phyloP scores from a whole-genome alignment of 2,797 vertebrate genomes.

The Peromyscus attwateri region DNA sequence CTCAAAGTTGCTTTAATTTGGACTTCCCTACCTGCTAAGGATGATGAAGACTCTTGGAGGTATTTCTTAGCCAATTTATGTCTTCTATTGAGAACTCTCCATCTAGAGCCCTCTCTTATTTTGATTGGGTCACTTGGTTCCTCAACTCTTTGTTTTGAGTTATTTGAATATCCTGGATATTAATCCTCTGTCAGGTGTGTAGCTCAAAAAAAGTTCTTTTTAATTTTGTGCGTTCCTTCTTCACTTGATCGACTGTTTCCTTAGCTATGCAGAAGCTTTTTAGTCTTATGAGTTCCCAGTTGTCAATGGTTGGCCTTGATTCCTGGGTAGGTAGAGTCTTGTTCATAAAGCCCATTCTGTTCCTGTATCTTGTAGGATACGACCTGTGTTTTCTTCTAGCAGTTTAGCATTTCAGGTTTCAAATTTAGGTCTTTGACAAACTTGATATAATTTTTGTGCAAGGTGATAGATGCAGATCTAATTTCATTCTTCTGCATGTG shows the following conservation, averaged over 20 bases:
- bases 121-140: background rate
- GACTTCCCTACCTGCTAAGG: background rate
- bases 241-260: background rate
- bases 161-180: background rate
- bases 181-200: background rate
- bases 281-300: background rate
- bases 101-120: background rate
- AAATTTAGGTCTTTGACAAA: background rate
- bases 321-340: background rate
- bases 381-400: background rate
- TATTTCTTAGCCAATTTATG: background rate
- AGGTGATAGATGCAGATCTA: background rate
- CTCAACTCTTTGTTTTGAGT: background rate
- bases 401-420: background rate
- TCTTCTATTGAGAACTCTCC: background rate
- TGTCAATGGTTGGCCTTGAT: background rate
- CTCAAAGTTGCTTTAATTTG: background rate
- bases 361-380: no score
- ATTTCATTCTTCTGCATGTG: background rate
- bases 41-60: background rate
- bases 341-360: background rate
- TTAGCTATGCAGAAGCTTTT: background rate
- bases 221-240: background rate
- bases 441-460: background rate
- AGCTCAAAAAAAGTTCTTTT: background rate